These are phyloP conservation scores for Bathynomus jamesi DNA, from an alignment of 1,140 invertebrate genomes.

Conservation along the genomic window DNA sequence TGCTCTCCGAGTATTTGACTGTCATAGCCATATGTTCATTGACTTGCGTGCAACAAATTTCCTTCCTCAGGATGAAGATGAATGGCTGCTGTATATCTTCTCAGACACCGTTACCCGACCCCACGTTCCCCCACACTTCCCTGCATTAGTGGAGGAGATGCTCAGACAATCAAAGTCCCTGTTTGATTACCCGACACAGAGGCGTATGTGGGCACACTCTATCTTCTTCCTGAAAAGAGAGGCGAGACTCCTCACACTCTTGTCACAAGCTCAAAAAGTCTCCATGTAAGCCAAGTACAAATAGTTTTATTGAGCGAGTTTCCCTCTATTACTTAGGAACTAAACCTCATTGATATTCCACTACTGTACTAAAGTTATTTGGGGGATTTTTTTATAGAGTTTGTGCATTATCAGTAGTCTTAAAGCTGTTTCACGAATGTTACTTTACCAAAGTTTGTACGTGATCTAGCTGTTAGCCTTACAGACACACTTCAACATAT, in stretches of 20 bases:
- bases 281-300: slow-evolving; percentile 45
- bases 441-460: background rate
- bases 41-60: slow-evolving; percentile 37
- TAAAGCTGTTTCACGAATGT: background rate
- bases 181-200: slow-evolving; percentile 41
- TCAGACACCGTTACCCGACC: slow-evolving; percentile 36
- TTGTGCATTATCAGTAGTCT: too few species aligned
- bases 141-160: slow-evolving; percentile 42
- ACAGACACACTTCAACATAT: background rate
- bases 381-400: too few species aligned
- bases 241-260: slow-evolving; percentile 39
- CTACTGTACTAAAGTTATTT: too few species aligned
- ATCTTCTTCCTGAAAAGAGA: slow-evolving; percentile 43
- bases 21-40: slow-evolving; percentile 38
- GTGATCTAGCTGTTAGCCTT: background rate
- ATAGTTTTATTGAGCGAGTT: too few species aligned
- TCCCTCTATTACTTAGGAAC: too few species aligned
- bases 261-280: slow-evolving; percentile 44
- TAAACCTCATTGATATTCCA: too few species aligned
- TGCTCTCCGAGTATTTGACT: slow-evolving; percentile 25
- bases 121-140: slow-evolving; percentile 37
- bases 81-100: slow-evolving; percentile 44
- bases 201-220: slow-evolving; percentile 43
- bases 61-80: slow-evolving; percentile 40
- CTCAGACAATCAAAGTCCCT: slow-evolving; percentile 30